Evolutionary conservation across 2,797 vertebrate species (phyloP).

Genomic region (Chelon auratus): DNA sequence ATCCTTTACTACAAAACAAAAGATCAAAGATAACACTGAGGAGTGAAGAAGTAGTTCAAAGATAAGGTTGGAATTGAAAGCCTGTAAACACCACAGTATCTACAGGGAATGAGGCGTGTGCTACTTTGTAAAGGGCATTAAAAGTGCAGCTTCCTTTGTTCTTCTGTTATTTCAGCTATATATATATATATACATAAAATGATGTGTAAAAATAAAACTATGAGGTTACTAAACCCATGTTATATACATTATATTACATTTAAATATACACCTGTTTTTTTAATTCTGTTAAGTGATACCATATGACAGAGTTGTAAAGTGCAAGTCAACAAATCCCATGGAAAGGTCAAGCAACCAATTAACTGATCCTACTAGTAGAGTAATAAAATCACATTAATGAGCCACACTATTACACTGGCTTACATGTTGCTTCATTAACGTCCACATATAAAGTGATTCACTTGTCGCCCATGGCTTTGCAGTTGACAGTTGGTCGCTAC

Average conservation of each 20-base stretch:
- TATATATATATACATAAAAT: not conserved
- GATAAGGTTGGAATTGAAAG: slow-evolving; percentile 23
- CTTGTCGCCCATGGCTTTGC: too few species aligned
- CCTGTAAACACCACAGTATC: slow-evolving; percentile 38
- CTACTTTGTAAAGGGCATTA: not conserved
- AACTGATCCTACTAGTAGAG: not conserved
- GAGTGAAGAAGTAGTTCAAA: slow-evolving; percentile 42
- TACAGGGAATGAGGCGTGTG: slow-evolving; percentile 23
- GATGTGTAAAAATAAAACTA: not conserved
- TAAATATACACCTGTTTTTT: not conserved
- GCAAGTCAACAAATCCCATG: not conserved
- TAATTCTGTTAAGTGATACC: not conserved
- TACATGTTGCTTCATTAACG: too few species aligned
- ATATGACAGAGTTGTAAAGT: not conserved
- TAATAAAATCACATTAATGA: slow-evolving; percentile 5
- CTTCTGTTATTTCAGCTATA: not conserved
- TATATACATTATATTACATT: not conserved
- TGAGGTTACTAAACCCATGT: not conserved
- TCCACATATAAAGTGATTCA: too few species aligned
- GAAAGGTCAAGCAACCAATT: not conserved
- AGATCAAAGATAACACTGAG: slow-evolving; percentile 52
- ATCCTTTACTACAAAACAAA: slow-evolving; percentile 55
- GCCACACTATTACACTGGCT: too few species aligned
- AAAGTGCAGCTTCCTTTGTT: slow-evolving; percentile 9
- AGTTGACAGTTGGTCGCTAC: too few species aligned